Base-by-base conservation (phyloP, 2,888 invertebrate genomes). In the Harmothoe impar region DNA sequence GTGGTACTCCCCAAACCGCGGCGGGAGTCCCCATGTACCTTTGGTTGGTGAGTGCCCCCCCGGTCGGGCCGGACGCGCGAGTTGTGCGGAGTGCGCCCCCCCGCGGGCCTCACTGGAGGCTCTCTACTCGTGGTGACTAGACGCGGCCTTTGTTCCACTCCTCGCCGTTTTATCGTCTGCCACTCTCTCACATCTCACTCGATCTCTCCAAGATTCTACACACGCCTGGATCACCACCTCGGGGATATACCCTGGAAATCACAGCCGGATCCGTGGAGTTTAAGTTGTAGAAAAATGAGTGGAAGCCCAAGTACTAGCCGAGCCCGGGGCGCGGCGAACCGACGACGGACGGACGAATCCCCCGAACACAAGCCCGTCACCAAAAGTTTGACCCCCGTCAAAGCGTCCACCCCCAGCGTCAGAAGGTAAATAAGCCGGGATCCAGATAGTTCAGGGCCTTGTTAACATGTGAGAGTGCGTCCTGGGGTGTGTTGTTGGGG, bases 351-450 rank as follows among this genome's bases (percentile, higher is more conserved):
- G 0, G 81, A 81, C n/a, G 81, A 81, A 7, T 81, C 81, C 0
- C 81, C 81, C 0, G 81, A 81, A 23, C 81, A 20, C 23, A 81
- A 81, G 20, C 43, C 81, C 10, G 81, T 81, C 81, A 17, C 81
- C n/a, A 81, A 81, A 81, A 81, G 81, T 81, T 81, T 81, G 43
- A 23, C 81, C 33, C 81, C 81, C 20, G 81, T 81, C 15, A 81
- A 81, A 81, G 81, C 81, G 43, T 81, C 81, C 0, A 81, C 81
- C 23, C 81, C 81, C 33, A 81, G 81, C 81, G 35, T 81, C n/a
- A 33, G 81, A 81, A 81, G 81, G 81, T 81, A 43, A 81, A 43
- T 33, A 35, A 29, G 0, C 3, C 29, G n/a, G 3, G 3, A 72
- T 7, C n/a, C 15, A 72, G 31, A 72, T 72, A n/a, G 72, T 72